phyloP scores from a whole-genome alignment of 2,888 invertebrate species.

The Sarcophaga variegata region DNA sequence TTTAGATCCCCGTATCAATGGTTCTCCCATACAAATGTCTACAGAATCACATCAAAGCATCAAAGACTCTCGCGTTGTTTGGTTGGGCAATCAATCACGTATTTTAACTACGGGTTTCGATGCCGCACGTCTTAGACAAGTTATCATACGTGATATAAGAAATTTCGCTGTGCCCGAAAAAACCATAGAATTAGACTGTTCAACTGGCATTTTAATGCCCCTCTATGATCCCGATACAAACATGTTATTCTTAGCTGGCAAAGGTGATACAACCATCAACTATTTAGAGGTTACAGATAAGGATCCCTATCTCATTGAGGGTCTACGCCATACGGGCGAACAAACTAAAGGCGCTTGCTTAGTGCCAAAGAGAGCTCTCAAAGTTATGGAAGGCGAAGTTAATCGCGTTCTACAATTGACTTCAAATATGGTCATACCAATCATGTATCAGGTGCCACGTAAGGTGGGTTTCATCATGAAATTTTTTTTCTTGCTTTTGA shows the following conservation, averaged over 20 bases:
- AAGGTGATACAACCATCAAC: slow-evolving; percentile 95
- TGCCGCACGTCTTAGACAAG: slow-evolving; percentile 91
- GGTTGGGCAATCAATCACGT: slow-evolving; percentile 92
- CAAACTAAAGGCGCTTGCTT: slow-evolving; percentile 97
- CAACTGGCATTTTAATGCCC: slow-evolving; percentile 95
- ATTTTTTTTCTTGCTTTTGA: background rate
- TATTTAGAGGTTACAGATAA: slow-evolving; percentile 95
- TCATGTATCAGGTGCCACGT: slow-evolving; percentile 96
- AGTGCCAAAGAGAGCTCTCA: slow-evolving; percentile 94
- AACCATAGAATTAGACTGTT: slow-evolving; percentile 91
- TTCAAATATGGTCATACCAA: slow-evolving; percentile 92
- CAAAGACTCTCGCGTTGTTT: slow-evolving; percentile 94
- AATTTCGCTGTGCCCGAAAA: slow-evolving; percentile 90
- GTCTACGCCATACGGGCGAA: slow-evolving; percentile 93
- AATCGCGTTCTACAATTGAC: slow-evolving; percentile 94
- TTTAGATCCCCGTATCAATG: slow-evolving; percentile 88
- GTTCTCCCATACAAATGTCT: slow-evolving; percentile 84
- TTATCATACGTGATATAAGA: slow-evolving; percentile 93
- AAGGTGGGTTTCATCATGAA: slow-evolving; percentile 84
- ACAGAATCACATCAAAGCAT: slow-evolving; percentile 93
- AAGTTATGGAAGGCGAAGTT: slow-evolving; percentile 99
- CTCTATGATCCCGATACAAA: slow-evolving; percentile 96
- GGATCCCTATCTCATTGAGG: slow-evolving; percentile 94
- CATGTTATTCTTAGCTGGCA: slow-evolving; percentile 97
- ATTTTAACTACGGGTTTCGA: slow-evolving; percentile 96